A percentile compares a stretch with the other conserved stretches of the same genome.
Conservation (phyloP, 1,140 invertebrate genomes). For the Colletes latitarsis region DNA sequence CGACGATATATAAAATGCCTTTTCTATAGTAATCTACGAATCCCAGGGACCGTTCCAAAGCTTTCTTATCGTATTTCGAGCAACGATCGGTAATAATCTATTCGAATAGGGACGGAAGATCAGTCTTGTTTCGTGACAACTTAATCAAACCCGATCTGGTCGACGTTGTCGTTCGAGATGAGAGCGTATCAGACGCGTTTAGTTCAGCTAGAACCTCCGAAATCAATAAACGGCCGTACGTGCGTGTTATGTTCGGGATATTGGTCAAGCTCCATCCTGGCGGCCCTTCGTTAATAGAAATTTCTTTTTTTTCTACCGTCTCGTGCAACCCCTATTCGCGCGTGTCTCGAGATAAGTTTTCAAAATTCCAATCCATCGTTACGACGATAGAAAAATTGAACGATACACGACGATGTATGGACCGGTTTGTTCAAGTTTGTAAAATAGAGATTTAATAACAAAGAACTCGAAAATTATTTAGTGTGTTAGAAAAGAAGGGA, state of each 20-base stretch:
- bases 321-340: not conserved
- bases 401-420: no score
- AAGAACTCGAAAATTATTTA: no score
- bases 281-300: not conserved
- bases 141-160: constrained; percentile 72
- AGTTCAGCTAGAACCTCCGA: constrained; percentile 66
- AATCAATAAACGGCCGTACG: constrained; percentile 72
- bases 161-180: constrained; percentile 62
- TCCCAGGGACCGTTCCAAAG: no score
- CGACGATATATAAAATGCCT: no score
- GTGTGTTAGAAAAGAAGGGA: no score
- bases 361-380: not conserved
- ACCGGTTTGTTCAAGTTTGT: no score
- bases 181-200: constrained; percentile 58
- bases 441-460: no score
- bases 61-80: not conserved
- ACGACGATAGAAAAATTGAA: not conserved
- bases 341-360: not conserved
- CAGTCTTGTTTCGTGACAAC: constrained; percentile 66
- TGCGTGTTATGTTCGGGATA: constrained; percentile 46
- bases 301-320: not conserved
- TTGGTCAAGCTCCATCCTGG: constrained; percentile 26
- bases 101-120: not conserved
- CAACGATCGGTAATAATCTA: constrained; percentile 8
- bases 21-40: no score